Percentiles rank a stretch among this genome's conserved stretches.
Conservation (phyloP, 2,797 vertebrate species). For the Scomberomorus guttatus region DNA sequence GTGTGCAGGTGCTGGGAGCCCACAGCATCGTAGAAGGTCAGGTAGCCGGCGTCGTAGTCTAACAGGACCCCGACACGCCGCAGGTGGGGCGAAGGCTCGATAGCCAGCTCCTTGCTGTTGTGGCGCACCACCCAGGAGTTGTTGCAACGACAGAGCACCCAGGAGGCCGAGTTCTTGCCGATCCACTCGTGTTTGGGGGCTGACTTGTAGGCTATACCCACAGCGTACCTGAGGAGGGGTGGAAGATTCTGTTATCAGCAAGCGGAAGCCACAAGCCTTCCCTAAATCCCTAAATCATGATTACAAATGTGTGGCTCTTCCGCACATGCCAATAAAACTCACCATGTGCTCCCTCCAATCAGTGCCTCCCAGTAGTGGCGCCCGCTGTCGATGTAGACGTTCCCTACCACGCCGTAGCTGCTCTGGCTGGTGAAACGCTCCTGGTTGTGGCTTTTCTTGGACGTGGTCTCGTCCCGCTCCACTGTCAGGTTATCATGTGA, state of each 20-base stretch:
- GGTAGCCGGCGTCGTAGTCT: slow-evolving; percentile 95
- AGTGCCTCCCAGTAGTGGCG: slow-evolving; percentile 99
- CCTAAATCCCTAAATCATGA: background rate
- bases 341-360: slow-evolving; percentile 98
- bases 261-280: background rate
- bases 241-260: background rate
- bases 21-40: slow-evolving; percentile 97
- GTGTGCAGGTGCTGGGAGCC: slow-evolving; percentile 97
- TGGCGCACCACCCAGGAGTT: slow-evolving; percentile 96
- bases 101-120: slow-evolving; percentile 95
- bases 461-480: slow-evolving; percentile 96
- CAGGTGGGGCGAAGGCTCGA: slow-evolving; percentile 95
- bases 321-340: slow-evolving; percentile 52
- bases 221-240: slow-evolving; percentile 90
- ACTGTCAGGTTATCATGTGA: slow-evolving; percentile 98
- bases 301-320: background rate
- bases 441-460: slow-evolving; percentile 96
- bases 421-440: slow-evolving; percentile 96
- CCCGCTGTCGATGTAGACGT: slow-evolving; percentile 97
- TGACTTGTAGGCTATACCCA: slow-evolving; percentile 97
- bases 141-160: slow-evolving; percentile 98
- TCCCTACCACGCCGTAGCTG: slow-evolving; percentile 97
- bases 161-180: slow-evolving; percentile 96
- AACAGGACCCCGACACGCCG: slow-evolving; percentile 94
- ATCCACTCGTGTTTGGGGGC: slow-evolving; percentile 99